Conservation (phyloP, 1,140 invertebrate genomes). For the Ceratosolen fusciceps region DNA sequence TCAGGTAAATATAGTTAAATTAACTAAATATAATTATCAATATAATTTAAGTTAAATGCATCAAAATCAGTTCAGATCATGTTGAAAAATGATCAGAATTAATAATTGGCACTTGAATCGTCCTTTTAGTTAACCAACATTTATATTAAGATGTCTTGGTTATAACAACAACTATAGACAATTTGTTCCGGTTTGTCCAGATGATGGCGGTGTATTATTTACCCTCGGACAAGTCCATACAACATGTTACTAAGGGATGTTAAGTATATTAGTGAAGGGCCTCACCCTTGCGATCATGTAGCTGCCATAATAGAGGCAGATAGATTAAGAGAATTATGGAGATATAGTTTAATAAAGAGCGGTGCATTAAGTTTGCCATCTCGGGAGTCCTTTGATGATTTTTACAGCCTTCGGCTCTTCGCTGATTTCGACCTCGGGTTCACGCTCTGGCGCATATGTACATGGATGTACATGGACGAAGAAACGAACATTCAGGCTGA, state of each 20-base stretch:
- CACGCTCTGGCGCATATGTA: background rate
- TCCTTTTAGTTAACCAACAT: too few species aligned
- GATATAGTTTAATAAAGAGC: background rate
- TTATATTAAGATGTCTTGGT: too few species aligned
- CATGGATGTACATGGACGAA: background rate
- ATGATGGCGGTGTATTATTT: constrained; percentile 27
- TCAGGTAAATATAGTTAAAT: too few species aligned
- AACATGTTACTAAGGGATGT: constrained; percentile 38
- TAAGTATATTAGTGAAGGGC: constrained; percentile 32
- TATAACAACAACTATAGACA: too few species aligned
- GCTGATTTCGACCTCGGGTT: background rate
- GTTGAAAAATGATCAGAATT: too few species aligned
- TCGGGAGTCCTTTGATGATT: constrained; percentile 36
- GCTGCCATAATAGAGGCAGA: background rate
- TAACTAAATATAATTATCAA: too few species aligned
- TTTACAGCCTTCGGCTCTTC: constrained; percentile 41
- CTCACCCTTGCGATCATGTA: too few species aligned
- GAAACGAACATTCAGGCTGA: too few species aligned
- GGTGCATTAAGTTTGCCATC: background rate
- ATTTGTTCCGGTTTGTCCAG: background rate
- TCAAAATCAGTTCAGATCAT: too few species aligned
- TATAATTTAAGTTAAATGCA: too few species aligned
- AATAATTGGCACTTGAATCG: too few species aligned
- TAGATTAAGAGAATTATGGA: background rate
- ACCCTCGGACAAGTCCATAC: constrained; percentile 13